Base-by-base conservation (phyloP, 2,797 vertebrate species). In the Acanthopagrus latus region DNA sequence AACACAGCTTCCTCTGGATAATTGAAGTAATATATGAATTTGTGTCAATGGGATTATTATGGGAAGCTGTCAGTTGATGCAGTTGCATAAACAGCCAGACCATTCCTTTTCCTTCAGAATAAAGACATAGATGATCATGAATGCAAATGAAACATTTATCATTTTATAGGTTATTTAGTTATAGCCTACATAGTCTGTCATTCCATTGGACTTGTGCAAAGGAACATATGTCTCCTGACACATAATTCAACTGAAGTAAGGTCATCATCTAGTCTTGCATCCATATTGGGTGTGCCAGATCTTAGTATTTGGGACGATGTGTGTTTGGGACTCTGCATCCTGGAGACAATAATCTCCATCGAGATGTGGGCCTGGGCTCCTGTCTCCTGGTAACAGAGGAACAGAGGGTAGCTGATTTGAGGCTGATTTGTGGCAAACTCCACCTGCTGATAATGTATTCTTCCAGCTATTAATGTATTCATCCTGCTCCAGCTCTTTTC, bases 391-490 rank as follows among this genome's bases (percentile, higher is more conserved):
- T 66, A 48, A 66, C 55, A 65, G 54, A 75, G 29, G 21, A 20
- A 66, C 71, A 67, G 29, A n/a, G 13, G 41, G 64, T 14, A 48
- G 47, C 25, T 47, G 33, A 79, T 69, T 57, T 63, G 8, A 70
- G 54, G 47, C 25, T 47, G 33, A 79, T 69, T 57, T 63, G 8
- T 66, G 54, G 60, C 78, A 71, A 60, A 82, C 58, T 69, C 52
- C 57, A 76, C 59, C 23, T 67, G 60, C 60, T 72, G 47, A 44
- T 67, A 47, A 70, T 47, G 14, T 59, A 58, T 78, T 71, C 16
- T 0, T 64, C 46, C 27, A 50, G 54, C 21, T 54, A 27, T 21
- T 71, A 48, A 78, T 81, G 33, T 44, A 68, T 81, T 82, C 76
- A 65, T 41, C 46, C 56, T 23, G 51, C 51, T 66, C 48, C 44